These are phyloP conservation scores for Plectus sambesii DNA, from an alignment of 1,140 invertebrate species.

Conservation along the genomic window DNA sequence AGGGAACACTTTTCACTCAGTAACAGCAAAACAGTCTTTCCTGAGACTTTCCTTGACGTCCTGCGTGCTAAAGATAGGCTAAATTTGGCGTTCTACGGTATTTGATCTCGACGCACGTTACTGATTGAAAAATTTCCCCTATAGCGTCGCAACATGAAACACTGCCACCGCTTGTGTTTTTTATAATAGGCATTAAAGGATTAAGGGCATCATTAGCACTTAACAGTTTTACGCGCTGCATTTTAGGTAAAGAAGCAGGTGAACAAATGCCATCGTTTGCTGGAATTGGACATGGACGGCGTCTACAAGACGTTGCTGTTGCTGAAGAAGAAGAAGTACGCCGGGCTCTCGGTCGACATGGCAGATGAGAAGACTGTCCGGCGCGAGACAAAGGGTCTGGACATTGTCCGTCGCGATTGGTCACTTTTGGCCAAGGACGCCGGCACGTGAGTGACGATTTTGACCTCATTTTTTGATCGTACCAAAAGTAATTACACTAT, in stretches of 20 bases:
- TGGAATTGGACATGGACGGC: constrained; percentile 95
- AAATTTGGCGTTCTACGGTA: too few relatives aligned
- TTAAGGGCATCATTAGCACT: not conserved
- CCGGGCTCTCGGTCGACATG: constrained; percentile 58
- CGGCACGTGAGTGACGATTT: constrained; percentile 60
- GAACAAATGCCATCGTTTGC: constrained; percentile 79
- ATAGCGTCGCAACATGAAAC: not conserved
- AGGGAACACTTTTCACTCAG: too few relatives aligned
- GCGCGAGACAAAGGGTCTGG: constrained; percentile 77
- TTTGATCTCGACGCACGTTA: too few relatives aligned
- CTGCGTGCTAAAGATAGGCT: too few relatives aligned
- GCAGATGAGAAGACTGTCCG: constrained; percentile 29
- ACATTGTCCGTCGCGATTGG: constrained; percentile 97
- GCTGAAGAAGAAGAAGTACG: constrained; percentile 98
- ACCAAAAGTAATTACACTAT: not conserved
- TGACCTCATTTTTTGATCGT: not conserved
- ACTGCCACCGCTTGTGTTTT: too few relatives aligned
- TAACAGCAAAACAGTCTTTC: too few relatives aligned
- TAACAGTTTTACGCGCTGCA: constrained; percentile 20
- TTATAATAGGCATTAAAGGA: not conserved
- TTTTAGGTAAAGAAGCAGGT: constrained; percentile 79
- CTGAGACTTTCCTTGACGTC: too few relatives aligned
- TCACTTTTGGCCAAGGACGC: constrained; percentile 81
- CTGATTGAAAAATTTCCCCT: too few relatives aligned
- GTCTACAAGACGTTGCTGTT: constrained; percentile 85